A percentile compares a stretch with the other conserved stretches of the same genome.
Evolutionary conservation across 2,888 invertebrate genomes (phyloP).

Genomic region (Pristionchus entomophagus): DNA sequence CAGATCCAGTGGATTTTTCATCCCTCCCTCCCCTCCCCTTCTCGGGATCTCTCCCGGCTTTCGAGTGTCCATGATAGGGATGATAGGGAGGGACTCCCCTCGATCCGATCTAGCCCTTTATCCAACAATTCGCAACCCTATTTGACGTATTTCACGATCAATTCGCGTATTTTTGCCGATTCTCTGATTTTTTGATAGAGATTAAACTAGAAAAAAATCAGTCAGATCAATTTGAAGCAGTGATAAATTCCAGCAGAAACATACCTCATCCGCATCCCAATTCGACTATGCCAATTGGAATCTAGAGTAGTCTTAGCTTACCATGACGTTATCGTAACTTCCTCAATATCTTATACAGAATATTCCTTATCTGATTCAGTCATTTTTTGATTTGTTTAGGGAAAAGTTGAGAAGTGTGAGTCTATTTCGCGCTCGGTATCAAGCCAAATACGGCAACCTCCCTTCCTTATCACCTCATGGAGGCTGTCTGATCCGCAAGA

Average conservation of each 20-base stretch:
- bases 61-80: background rate
- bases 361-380: too few species aligned
- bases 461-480: background rate
- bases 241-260: too few species aligned
- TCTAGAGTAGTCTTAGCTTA: too few species aligned
- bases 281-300: too few species aligned
- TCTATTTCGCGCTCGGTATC: background rate
- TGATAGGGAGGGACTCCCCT: background rate
- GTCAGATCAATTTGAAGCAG: too few species aligned
- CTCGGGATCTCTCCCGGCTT: constrained; percentile 6
- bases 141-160: too few species aligned
- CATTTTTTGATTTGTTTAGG: too few species aligned
- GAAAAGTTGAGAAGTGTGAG: too few species aligned
- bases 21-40: background rate
- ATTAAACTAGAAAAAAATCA: too few species aligned
- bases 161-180: background rate
- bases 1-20: background rate
- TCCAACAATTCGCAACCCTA: background rate
- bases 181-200: too few species aligned
- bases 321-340: background rate
- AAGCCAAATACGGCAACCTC: background rate
- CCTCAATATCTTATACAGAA: background rate
- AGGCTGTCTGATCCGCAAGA: too few species aligned
- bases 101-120: background rate
- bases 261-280: too few species aligned